A percentile compares a stretch with the other conserved stretches of the same genome.
phyloP scores from a whole-genome alignment of 2,797 vertebrate genomes.

The Macropodus opercularis region DNA sequence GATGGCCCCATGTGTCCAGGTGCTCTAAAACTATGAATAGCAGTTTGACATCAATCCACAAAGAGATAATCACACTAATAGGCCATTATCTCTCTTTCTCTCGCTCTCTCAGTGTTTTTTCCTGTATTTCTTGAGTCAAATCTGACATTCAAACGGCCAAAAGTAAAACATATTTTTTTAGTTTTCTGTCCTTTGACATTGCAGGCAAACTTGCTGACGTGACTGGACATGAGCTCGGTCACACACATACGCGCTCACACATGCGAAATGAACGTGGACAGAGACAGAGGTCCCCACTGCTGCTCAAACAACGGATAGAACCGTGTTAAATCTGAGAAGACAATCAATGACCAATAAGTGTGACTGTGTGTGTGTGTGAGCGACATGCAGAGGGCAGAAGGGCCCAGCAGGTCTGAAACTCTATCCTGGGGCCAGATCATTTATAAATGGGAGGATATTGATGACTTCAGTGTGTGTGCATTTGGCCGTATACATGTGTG shows the following conservation, averaged over 20 bases:
- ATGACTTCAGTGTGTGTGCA: slow-evolving; percentile 75
- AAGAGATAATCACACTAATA: slow-evolving; percentile 34
- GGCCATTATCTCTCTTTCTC: slow-evolving; percentile 1
- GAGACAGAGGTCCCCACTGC: slow-evolving; percentile 68
- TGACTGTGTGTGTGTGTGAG: slow-evolving; percentile 45
- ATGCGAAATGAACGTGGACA: slow-evolving; percentile 52
- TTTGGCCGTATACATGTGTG: slow-evolving; percentile 17
- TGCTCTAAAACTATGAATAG: slow-evolving; percentile 37
- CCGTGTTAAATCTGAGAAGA: slow-evolving; percentile 82
- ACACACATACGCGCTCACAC: slow-evolving; percentile 7
- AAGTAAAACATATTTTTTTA: slow-evolving; percentile 13
- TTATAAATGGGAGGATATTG: slow-evolving; percentile 86
- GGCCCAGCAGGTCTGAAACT: slow-evolving; percentile 83
- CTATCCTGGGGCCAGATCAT: slow-evolving; percentile 87
- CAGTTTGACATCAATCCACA: slow-evolving; percentile 45
- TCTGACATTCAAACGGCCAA: slow-evolving; percentile 21
- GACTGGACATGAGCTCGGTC: slow-evolving; percentile 12
- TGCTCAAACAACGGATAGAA: slow-evolving; percentile 74
- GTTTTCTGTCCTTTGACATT: slow-evolving; percentile 62
- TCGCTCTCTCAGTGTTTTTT: neutral
- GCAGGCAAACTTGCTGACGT: slow-evolving; percentile 48
- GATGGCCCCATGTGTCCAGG: neutral
- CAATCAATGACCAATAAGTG: slow-evolving; percentile 80
- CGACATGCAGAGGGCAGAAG: slow-evolving; percentile 64
- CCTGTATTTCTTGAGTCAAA: neutral